Base-by-base conservation (phyloP, 2,797 vertebrate genomes). In the Astyanax mexicanus region DNA sequence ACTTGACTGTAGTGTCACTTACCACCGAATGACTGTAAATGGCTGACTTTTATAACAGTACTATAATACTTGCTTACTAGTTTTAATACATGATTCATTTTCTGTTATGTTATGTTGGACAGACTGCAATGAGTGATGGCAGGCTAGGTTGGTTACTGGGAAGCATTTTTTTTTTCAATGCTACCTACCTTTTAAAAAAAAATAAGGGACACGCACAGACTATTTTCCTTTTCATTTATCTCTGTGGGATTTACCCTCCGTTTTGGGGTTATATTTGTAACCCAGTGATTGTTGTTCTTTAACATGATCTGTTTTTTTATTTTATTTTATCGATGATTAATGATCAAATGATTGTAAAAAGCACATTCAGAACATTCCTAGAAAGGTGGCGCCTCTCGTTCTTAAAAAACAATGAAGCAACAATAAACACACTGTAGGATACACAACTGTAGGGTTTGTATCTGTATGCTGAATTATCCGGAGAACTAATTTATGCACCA, bases 11-110 rank as follows among this genome's bases (percentile, higher is more conserved):
- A 79, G 69, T 68, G 79, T 84, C 86, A 90, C 80, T 89, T 77
- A 76, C 76, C 44, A 55, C 47, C 8, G 42, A 79, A 78, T 75
- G 78, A 89, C 81, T 89, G 86, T 90, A 91, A 90, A 89, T 87
- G 71, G 87, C 84, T 79, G 27, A 79, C 82, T 66, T 78, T 66
- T 87, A 51, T 87, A 58, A 73, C 64, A 85, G 80, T 77, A 72
- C 66, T 65, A 79, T 81, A 73, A 44, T 72, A 77, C 81, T 71
- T 74, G 70, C 72, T 70, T 45, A 60, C 45, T 83, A 79, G 80
- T 80, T 76, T 79, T 69, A 81, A 54, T 61, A 68, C 70, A 60
- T 69, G 72, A 81, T 77, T 81, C 15, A 67, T 75, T 73, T 80
- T 85, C 74, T 85, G 81, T 85, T 80, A n/a, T n/a, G n/a, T n/a